Evolutionary conservation across 2,888 invertebrate genomes (phyloP), one percentile per base, ranked within the genome.

Genomic region (Empis livida): DNA sequence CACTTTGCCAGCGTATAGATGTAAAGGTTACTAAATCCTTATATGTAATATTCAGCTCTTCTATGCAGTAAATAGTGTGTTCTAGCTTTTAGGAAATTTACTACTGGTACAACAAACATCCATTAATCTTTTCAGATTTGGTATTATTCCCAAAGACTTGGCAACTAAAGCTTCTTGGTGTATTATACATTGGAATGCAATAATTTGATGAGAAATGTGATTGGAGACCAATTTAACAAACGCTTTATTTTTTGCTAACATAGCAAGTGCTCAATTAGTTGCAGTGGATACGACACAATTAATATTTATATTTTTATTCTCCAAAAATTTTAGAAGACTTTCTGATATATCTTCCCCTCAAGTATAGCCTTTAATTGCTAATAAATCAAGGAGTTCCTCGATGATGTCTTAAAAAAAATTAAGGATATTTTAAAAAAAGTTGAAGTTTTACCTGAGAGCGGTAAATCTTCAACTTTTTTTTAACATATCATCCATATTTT

Each of bases 221-320:
- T 40, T 20, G 32, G 32, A 32, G 32, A 32, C 5, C 32, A 17
- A 40, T 17, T 40, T 41, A 52, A 56, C 45, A 49, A 56, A 53
- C 11, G 54, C 53, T 46, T 46, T 54, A 38, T 47, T 46, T 27
- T 50, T 51, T n/a, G 54, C 55, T 46, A 51, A 46, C 54, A 56
- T 57, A 17, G 49, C 49, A 41, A 54, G 54, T 47, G 56, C 55
- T 53, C 54, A 56, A 55, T 56, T 52, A 17, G 56, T 57, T 17
- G 51, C 53, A 27, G 57, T 55, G 39, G 46, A 49, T 15, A 54
- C 52, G 3, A 57, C 20, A 17, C 17, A 9, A 17, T 40, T n/a
- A 13, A 40, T 20, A 20, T 20, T 20, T 20, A 40, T 20, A 14
- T 40, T 40, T 17, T 17, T 16, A 10, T 9, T 40, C 10, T 40